Base-by-base conservation (phyloP, 2,888 invertebrate genomes). In the Iphiclides podalirius region DNA sequence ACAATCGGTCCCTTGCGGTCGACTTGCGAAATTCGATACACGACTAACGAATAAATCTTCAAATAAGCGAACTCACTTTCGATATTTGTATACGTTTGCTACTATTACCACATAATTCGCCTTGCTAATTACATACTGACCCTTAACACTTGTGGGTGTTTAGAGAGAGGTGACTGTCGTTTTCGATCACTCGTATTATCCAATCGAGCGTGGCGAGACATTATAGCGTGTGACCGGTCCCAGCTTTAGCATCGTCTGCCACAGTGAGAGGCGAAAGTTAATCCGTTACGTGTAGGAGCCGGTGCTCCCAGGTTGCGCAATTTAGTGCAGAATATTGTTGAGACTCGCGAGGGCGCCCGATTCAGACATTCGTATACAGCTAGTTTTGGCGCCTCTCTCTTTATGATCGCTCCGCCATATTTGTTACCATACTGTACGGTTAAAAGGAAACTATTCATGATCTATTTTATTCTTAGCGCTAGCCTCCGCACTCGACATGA, bases 181-280 rank as follows among this genome's bases (percentile, higher is more conserved):
- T 48, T 50, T 54, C 54, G 28, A 28, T 52, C 38, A 40, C 42
- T 33, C 47, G 23, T 42, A 35, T 51, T 40, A 48, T 54, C 50
- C 57, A 57, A 58, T 58, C 61, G 59, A 55, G 59, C 43, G 39
- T 38, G 38, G 34, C 34, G 38, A 45, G 36, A 46, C 43, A 47
- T 35, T 36, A 42, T 39, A 20, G 28, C 28, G 28, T 28, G 28
- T 28, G 28, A 28, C 28, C 38, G 33, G 15, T 31, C 46, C 33
- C 39, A 11, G 31, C 62, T 63, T 61, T 52, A 55, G 61, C 53
- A 59, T 60, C 71, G 66, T 75, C 69, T 68, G 70, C 70, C 66
- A 44, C 59, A 57, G 67, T 71, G 70, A 79, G 73, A 72, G 75
- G 78, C 64, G 79, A 82, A 79, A 81, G 80, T 74, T 57, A 52